These are phyloP conservation scores for Asteroscopus sphinx DNA, from an alignment of 2,888 invertebrate species.

Conservation along the genomic window DNA sequence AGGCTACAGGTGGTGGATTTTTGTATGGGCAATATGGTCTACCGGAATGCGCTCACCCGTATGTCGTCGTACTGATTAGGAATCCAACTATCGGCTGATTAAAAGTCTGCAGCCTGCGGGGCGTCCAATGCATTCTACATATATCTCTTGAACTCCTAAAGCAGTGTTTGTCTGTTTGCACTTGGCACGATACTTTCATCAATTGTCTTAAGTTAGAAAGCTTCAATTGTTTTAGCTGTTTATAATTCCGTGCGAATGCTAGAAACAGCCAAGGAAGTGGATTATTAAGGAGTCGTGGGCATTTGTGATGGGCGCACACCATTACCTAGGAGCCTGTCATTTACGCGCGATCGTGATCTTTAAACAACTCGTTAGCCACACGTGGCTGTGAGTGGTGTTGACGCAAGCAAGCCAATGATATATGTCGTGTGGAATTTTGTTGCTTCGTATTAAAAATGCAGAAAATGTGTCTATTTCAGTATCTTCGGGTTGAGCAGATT, in stretches of 20 bases:
- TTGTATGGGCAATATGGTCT: too few relatives aligned
- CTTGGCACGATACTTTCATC: slow-evolving; percentile 14
- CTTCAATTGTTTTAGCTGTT: slow-evolving; percentile 48
- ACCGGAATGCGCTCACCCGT: too few relatives aligned
- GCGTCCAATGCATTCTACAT: too few relatives aligned
- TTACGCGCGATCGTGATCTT: slow-evolving; percentile 54
- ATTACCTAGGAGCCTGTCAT: slow-evolving; percentile 51
- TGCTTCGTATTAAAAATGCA: background rate
- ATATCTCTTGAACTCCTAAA: background rate
- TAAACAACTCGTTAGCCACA: slow-evolving; percentile 45
- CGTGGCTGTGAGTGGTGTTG: slow-evolving; percentile 27
- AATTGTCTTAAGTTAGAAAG: slow-evolving; percentile 41
- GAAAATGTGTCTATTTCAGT: too few relatives aligned
- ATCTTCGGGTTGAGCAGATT: too few relatives aligned
- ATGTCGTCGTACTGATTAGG: too few relatives aligned
- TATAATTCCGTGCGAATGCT: slow-evolving; percentile 48
- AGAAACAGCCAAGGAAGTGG: slow-evolving; percentile 25
- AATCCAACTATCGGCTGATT: too few relatives aligned
- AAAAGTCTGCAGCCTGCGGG: too few relatives aligned
- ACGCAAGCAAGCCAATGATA: slow-evolving; percentile 8
- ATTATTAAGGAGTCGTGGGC: slow-evolving; percentile 41
- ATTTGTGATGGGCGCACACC: slow-evolving; percentile 35
- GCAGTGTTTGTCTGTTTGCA: background rate
- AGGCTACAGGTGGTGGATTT: too few relatives aligned
- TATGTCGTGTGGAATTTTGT: slow-evolving; percentile 11